Evolutionary conservation across 1,140 invertebrate species (phyloP).

Genomic region (Cydia amplana): DNA sequence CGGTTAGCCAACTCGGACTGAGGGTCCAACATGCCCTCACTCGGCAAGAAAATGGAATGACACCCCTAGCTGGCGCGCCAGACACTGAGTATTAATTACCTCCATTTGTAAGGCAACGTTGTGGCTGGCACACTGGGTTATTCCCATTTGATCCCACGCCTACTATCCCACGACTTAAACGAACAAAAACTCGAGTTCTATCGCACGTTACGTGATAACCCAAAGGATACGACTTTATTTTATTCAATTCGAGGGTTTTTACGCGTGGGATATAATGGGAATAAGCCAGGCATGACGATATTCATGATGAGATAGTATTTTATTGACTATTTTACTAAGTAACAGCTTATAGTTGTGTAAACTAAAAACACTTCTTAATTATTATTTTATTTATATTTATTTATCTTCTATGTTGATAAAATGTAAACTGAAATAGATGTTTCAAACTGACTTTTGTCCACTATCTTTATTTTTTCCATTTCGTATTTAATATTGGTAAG

Average conservation of each 20-base stretch:
- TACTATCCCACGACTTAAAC: conserved; percentile 16
- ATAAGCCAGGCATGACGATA: conserved; percentile 10
- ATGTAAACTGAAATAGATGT: no score
- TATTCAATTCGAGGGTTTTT: conserved; percentile 12
- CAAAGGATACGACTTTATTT: conserved; percentile 23
- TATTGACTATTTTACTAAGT: background rate
- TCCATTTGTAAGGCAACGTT: conserved; percentile 22
- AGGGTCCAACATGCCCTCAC: background rate
- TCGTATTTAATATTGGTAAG: no score
- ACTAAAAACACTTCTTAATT: background rate
- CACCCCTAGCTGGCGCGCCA: background rate
- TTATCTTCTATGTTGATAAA: no score
- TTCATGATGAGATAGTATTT: background rate
- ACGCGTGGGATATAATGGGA: conserved; percentile 17
- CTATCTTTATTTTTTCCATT: no score
- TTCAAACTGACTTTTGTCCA: no score
- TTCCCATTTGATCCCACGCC: conserved; percentile 23
- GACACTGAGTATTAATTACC: conserved; percentile 29
- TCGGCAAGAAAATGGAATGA: background rate
- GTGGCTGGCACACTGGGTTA: conserved; percentile 12
- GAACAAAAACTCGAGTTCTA: conserved; percentile 21
- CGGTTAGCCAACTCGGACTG: background rate
- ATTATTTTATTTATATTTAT: no score
- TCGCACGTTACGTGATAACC: conserved; percentile 18
- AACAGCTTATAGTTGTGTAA: background rate